phyloP scores from a whole-genome alignment of 2,888 invertebrate genomes.

The Drosophila dives region DNA sequence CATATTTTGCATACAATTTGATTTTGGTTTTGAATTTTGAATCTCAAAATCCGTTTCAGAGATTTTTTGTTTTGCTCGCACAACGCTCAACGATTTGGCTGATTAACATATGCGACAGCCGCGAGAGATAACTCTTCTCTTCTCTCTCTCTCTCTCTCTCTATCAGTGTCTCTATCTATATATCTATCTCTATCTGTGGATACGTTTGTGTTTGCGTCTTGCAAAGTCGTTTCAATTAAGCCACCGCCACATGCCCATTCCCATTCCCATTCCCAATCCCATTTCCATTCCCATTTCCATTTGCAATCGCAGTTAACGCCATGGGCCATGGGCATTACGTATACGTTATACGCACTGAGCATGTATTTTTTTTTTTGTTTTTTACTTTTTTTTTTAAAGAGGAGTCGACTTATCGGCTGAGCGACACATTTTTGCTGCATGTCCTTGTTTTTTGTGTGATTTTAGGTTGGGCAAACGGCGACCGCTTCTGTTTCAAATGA shows the following conservation, averaged over 20 bases:
- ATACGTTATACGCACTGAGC: constrained; percentile 58
- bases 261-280: neutral
- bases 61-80: constrained; percentile 8
- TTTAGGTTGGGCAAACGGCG: constrained; percentile 32
- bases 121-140: constrained; percentile 11
- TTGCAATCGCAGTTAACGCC: constrained; percentile 39
- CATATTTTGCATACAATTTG: constrained; percentile 56
- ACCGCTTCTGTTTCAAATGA: constrained; percentile 73
- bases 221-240: constrained; percentile 56
- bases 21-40: constrained; percentile 53
- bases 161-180: neutral
- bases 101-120: constrained; percentile 52
- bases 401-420: constrained; percentile 50
- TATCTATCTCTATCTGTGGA: constrained; percentile 1
- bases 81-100: constrained; percentile 38
- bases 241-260: constrained; percentile 15
- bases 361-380: neutral
- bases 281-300: constrained; percentile 8
- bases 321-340: constrained; percentile 38
- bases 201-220: constrained; percentile 19
- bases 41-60: constrained; percentile 44
- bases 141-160: neutral
- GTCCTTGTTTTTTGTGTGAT: constrained; percentile 30
- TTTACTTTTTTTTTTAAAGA: neutral
- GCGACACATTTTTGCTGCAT: constrained; percentile 33